Evolutionary conservation across 2,113 vertebrate genomes (phyloP).

Genomic region (Chelonoidis abingdonii): DNA sequence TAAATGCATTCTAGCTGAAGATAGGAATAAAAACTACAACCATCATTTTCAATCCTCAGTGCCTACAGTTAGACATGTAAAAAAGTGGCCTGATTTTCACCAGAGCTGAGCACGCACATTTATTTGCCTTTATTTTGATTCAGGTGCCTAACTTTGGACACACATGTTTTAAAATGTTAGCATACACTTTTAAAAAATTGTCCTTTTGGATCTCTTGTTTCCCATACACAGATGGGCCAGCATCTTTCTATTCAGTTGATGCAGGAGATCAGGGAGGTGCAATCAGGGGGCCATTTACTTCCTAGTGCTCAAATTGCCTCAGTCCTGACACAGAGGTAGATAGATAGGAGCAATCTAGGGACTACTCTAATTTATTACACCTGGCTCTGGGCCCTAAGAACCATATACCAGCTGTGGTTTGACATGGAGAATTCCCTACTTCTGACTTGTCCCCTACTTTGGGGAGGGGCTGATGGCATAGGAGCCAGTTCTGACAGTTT

Average conservation of each 20-base stretch:
- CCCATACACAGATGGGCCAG: background rate
- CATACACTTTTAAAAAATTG: background rate
- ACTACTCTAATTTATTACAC: background rate
- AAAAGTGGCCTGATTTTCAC: background rate
- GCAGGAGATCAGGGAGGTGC: background rate
- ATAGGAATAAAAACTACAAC: background rate
- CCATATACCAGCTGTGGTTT: background rate
- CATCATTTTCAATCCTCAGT: background rate
- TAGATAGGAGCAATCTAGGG: background rate
- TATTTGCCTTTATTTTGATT: background rate
- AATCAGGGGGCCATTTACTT: background rate
- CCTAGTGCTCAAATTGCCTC: background rate
- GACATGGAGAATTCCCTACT: background rate
- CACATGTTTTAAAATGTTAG: background rate
- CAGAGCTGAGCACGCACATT: background rate
- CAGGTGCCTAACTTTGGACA: background rate
- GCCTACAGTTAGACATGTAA: background rate
- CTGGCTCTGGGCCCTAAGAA: background rate
- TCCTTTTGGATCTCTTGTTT: background rate
- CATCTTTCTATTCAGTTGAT: background rate
- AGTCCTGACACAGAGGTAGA: background rate
- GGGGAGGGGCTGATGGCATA: background rate
- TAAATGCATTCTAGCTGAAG: background rate
- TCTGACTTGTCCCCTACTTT: background rate
- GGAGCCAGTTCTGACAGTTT: background rate